These are phyloP conservation scores for Vombatus ursinus DNA, from an alignment of 2,113 vertebrate species.

Conservation along the genomic window DNA sequence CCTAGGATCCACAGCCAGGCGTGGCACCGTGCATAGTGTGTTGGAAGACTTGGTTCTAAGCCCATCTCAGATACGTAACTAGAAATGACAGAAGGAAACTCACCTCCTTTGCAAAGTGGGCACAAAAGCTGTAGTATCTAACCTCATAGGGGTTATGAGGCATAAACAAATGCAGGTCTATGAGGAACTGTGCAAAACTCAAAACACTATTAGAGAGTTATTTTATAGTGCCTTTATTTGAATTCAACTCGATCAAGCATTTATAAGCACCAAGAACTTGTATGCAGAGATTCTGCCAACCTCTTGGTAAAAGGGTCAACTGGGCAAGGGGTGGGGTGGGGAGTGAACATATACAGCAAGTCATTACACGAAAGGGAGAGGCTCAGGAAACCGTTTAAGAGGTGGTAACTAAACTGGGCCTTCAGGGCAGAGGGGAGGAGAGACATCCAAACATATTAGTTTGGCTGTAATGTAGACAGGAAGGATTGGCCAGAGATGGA, in stretches of 20 bases:
- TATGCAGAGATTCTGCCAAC: background rate
- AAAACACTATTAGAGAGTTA: background rate
- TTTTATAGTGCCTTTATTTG: background rate
- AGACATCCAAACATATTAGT: no score
- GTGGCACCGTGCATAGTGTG: background rate
- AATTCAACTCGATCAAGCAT: background rate
- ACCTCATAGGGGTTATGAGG: no score
- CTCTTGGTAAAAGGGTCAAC: background rate
- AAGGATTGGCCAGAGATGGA: background rate
- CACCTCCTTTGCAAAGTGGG: background rate
- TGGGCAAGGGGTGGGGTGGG: background rate
- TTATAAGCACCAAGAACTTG: no score
- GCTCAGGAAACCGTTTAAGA: no score
- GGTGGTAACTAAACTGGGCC: background rate
- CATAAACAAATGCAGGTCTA: background rate
- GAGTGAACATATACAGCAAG: no score
- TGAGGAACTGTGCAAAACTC: background rate
- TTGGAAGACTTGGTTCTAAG: background rate
- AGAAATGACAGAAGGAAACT: background rate
- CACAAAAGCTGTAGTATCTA: background rate
- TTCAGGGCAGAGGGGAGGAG: background rate
- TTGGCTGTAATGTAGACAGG: background rate
- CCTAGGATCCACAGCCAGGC: background rate
- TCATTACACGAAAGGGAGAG: no score
- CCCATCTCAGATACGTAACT: background rate